Conservation (phyloP, 2,888 invertebrate genomes). For the Adineta ricciae region DNA sequence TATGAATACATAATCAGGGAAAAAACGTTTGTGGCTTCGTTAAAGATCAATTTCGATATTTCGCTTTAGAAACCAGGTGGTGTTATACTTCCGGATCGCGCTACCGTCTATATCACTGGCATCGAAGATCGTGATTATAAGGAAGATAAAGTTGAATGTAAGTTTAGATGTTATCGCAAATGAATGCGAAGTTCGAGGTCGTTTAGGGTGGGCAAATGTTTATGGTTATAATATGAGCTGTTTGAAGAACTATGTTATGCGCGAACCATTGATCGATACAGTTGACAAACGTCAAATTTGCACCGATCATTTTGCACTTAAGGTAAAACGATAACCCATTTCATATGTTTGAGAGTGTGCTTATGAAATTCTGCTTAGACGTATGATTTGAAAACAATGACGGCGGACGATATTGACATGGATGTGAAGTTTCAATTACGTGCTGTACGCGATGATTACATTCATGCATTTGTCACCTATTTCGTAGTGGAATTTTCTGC, state of each 20-base stretch:
- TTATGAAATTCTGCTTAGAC: constrained; percentile 54
- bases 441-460: constrained; percentile 74
- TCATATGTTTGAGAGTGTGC: not conserved
- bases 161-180: constrained; percentile 25
- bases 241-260: constrained; percentile 90
- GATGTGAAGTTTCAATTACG: constrained; percentile 60
- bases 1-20: too few species aligned
- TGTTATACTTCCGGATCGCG: constrained; percentile 80
- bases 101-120: constrained; percentile 78
- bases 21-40: too few species aligned
- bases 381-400: constrained; percentile 92
- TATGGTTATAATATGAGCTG: constrained; percentile 99
- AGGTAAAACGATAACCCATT: constrained; percentile 54
- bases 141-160: constrained; percentile 97
- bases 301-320: constrained; percentile 80
- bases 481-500: constrained; percentile 99
- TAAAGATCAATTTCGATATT: too few species aligned
- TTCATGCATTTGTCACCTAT: constrained; percentile 93
- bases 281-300: constrained; percentile 98
- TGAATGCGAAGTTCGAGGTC: not conserved
- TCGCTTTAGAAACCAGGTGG: constrained; percentile 59
- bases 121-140: constrained; percentile 90
- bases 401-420: constrained; percentile 82
- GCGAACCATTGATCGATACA: constrained; percentile 93
- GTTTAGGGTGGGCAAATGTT: constrained; percentile 63